Percentiles rank a stretch among this genome's conserved stretches.
Evolutionary conservation across 2,113 vertebrate species (phyloP).

Genomic region (Cryptotis parvus): DNA sequence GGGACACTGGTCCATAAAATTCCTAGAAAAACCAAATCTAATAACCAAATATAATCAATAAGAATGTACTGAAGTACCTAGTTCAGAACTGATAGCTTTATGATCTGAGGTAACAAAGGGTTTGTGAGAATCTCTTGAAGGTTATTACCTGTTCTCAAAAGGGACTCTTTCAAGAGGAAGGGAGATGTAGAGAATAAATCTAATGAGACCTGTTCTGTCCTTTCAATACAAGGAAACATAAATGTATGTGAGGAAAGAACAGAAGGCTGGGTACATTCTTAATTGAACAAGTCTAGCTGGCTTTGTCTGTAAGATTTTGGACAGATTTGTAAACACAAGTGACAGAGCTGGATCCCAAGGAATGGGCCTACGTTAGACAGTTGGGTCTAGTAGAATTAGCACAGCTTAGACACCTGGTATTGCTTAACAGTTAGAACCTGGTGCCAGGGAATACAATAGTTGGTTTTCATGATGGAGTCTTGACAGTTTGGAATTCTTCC

Average conservation of each 20-base stretch:
- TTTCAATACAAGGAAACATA: neutral
- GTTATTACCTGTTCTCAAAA: neutral
- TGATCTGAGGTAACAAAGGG: neutral
- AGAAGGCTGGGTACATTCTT: neutral
- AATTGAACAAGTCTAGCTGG: neutral
- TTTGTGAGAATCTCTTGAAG: neutral
- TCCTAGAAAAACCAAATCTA: neutral
- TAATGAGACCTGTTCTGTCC: neutral
- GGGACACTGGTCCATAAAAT: neutral
- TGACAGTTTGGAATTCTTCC: slow-evolving; percentile 31
- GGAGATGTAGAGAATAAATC: neutral
- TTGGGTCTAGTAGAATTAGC: neutral
- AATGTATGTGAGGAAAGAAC: neutral
- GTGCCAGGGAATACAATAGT: neutral
- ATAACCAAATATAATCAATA: slow-evolving; percentile 7
- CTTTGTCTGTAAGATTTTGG: neutral
- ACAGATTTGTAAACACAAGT: neutral
- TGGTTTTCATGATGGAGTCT: neutral
- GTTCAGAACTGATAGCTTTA: neutral
- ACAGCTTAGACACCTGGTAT: neutral
- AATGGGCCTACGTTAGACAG: neutral
- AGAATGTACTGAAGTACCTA: slow-evolving; percentile 2
- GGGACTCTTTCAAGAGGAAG: neutral
- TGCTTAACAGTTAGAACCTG: neutral
- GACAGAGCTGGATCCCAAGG: neutral